Conservation (phyloP, 2,113 vertebrate species). For the Nettapus auritus region DNA sequence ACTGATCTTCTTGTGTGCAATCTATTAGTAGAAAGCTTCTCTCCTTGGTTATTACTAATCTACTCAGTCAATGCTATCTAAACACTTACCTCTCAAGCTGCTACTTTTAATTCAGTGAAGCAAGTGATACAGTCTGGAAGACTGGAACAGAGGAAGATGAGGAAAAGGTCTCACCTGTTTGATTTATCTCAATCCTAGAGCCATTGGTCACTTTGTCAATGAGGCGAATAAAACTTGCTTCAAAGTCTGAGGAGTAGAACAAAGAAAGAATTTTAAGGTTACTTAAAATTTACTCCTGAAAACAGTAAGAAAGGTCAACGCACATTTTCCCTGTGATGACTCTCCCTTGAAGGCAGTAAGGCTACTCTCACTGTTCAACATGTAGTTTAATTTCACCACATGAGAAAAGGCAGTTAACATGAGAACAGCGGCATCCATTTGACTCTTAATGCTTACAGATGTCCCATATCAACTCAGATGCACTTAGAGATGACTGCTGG, state of each 20-base stretch:
- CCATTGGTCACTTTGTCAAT: conserved; percentile 98
- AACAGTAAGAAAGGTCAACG: background rate
- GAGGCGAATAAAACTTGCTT: conserved; percentile 94
- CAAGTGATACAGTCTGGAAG: background rate
- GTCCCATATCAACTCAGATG: background rate
- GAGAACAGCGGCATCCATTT: background rate
- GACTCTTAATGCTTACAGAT: accelerated
- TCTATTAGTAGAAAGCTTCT: background rate
- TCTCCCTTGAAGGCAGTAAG: background rate
- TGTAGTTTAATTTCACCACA: background rate
- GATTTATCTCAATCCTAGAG: conserved; percentile 95
- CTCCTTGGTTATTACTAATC: background rate
- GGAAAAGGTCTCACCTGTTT: conserved; percentile 85
- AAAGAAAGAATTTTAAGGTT: background rate
- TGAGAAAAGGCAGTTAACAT: background rate
- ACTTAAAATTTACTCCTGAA: background rate
- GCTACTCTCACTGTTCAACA: background rate
- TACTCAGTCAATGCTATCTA: background rate
- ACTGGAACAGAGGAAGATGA: background rate
- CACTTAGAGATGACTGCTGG: background rate
- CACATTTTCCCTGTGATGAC: background rate
- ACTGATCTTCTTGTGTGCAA: background rate
- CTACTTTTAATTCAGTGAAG: background rate
- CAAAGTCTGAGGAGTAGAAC: conserved; percentile 84
- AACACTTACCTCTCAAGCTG: background rate